Evolutionary conservation across 2,797 vertebrate species (phyloP).

Genomic region (Podargus strigoides): DNA sequence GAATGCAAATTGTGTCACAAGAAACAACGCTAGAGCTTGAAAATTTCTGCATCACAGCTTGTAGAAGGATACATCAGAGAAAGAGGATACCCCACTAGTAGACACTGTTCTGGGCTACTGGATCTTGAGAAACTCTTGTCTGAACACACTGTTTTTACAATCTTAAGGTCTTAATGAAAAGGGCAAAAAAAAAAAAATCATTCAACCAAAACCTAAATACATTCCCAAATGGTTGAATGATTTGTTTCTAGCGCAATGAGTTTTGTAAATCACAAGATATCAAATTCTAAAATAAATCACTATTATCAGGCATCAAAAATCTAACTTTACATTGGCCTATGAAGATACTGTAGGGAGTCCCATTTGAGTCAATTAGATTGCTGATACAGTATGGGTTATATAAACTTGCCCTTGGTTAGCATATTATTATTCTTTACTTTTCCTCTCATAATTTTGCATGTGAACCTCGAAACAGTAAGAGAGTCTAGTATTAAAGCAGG

Average conservation of each 20-base stretch:
- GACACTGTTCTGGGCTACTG: background rate
- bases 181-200: background rate
- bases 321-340: background rate
- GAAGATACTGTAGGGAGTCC: background rate
- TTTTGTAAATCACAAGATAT: conserved; percentile 33
- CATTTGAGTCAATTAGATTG: background rate
- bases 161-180: background rate
- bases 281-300: conserved; percentile 40
- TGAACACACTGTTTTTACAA: background rate
- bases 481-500: background rate
- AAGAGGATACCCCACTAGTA: too few species aligned
- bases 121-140: background rate
- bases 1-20: too few species aligned
- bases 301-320: conserved; percentile 26
- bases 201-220: background rate
- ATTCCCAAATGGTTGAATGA: background rate
- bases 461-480: background rate
- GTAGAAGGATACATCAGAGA: too few species aligned
- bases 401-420: conserved; percentile 20
- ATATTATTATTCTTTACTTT: conserved; percentile 44
- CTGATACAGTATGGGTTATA: conserved; percentile 15
- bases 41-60: too few species aligned
- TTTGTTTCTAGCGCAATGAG: background rate
- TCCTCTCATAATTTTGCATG: background rate
- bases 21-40: too few species aligned